Conservation (phyloP, 2,113 vertebrate genomes). For the Ailurus styani region DNA sequence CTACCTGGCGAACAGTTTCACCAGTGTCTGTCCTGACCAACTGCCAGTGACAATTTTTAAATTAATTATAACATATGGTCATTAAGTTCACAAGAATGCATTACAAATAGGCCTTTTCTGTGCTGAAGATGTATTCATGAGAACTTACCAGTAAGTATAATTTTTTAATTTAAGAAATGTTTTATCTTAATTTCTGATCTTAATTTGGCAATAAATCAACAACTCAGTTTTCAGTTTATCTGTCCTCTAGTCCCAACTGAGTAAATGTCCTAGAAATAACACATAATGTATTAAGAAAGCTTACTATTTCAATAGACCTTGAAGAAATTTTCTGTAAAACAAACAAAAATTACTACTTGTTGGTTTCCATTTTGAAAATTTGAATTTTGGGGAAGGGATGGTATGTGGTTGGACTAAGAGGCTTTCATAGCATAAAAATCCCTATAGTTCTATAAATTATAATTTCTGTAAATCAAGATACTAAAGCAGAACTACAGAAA, state of each 20-base stretch:
- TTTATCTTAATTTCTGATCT: constrained; percentile 30
- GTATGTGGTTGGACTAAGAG: background rate
- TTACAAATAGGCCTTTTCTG: background rate
- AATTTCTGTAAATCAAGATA: background rate
- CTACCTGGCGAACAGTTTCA: background rate
- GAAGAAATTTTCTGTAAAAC: background rate
- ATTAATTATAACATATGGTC: constrained; percentile 61
- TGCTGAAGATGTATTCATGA: background rate
- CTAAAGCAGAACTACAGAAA: constrained; percentile 25
- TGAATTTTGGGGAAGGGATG: background rate
- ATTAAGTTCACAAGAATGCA: constrained; percentile 29
- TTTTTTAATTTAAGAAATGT: constrained; percentile 23
- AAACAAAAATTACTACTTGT: background rate
- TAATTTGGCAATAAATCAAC: background rate
- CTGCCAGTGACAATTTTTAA: constrained; percentile 47
- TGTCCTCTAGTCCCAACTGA: background rate
- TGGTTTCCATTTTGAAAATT: background rate
- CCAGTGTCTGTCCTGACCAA: constrained; percentile 23
- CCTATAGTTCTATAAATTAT: background rate
- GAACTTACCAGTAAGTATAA: background rate
- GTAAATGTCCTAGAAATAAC: background rate
- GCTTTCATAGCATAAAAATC: background rate
- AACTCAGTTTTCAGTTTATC: background rate
- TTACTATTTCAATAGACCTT: background rate
- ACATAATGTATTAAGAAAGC: background rate